Evolutionary conservation across 2,888 invertebrate genomes (phyloP), one percentile per base, ranked within the genome.

Genomic region (Myopa tessellatipennis): DNA sequence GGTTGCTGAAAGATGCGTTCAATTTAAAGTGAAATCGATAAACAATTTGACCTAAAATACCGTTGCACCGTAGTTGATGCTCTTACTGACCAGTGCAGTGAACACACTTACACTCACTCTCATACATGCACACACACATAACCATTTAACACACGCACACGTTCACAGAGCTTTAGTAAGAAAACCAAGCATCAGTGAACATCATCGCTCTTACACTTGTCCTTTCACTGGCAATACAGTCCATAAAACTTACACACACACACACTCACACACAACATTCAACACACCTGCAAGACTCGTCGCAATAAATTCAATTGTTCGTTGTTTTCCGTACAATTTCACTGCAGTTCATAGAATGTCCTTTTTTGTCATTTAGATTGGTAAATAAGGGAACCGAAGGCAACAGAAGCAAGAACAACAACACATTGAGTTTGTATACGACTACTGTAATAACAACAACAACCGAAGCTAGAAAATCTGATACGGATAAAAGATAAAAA

Each of bases 281-380:
- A 12, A 45, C 26, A 18, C 38, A 38, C 55, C 55, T 40, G 55
- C 38, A 55, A 26, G 26, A 18, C 36, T 60, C 67, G 68, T 58
- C 26, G 38, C 58, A 75, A 75, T 75, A 75, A 75, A 75, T 60
- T 75, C 60, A 68, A 60, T 75, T 69, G 45, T 69, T 75, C 75
- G 60, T 75, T 69, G 38, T 68, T 75, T 69, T 75, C 75, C 75
- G 61, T 60, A 26, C 75, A 69, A 75, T 75, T 75, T 68, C 75
- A 75, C 75, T 69, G 69, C 75, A 68, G 40, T 75, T 69, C 40
- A 7, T 38, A 12, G 60, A 75, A 75, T 36, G 65, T 69, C 50
- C 69, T 60, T 69, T 74, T 74, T n/a, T 34, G 40, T 36, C 40
- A 34, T 75, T 69, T 60, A 60, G 75, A 60, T 50, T 60, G 69